These are phyloP conservation scores for Hanleya hanleyi DNA, from an alignment of 2,888 invertebrate species.

Conservation along the genomic window DNA sequence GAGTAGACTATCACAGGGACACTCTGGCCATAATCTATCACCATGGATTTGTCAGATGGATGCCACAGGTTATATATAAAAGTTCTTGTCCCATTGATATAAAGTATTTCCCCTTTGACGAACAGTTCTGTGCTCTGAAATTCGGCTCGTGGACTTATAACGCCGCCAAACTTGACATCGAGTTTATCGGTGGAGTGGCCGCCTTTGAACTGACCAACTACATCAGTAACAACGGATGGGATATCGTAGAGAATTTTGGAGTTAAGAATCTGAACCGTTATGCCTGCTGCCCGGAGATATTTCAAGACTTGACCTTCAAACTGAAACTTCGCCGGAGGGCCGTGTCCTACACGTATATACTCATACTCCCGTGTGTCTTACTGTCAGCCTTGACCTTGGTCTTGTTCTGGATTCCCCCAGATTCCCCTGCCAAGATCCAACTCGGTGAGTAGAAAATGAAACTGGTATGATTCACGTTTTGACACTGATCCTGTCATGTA, in stretches of 20 bases:
- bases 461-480: too few species aligned
- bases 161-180: slow-evolving; percentile 64
- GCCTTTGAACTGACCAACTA: slow-evolving; percentile 60
- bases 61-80: slow-evolving; percentile 67
- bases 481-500: too few species aligned
- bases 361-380: slow-evolving; percentile 73
- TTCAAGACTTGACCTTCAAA: slow-evolving; percentile 68
- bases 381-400: slow-evolving; percentile 73
- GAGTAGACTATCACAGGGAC: slow-evolving; percentile 70
- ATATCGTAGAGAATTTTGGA: slow-evolving; percentile 63
- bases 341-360: slow-evolving; percentile 72
- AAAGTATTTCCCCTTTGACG: slow-evolving; percentile 72
- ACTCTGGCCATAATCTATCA: slow-evolving; percentile 65
- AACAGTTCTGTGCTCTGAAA: slow-evolving; percentile 70
- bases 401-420: slow-evolving; percentile 74
- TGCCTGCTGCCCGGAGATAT: slow-evolving; percentile 68
- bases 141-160: slow-evolving; percentile 73
- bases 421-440: slow-evolving; percentile 73
- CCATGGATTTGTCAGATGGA: slow-evolving; percentile 55
- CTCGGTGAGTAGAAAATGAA: slow-evolving; percentile 72
- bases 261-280: slow-evolving; percentile 57
- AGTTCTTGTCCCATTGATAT: slow-evolving; percentile 72
- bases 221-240: slow-evolving; percentile 72
- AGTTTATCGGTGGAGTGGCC: slow-evolving; percentile 37
- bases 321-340: slow-evolving; percentile 62